Conservation (phyloP, 1,140 invertebrate genomes). For the Diachasmimorpha longicaudata region DNA sequence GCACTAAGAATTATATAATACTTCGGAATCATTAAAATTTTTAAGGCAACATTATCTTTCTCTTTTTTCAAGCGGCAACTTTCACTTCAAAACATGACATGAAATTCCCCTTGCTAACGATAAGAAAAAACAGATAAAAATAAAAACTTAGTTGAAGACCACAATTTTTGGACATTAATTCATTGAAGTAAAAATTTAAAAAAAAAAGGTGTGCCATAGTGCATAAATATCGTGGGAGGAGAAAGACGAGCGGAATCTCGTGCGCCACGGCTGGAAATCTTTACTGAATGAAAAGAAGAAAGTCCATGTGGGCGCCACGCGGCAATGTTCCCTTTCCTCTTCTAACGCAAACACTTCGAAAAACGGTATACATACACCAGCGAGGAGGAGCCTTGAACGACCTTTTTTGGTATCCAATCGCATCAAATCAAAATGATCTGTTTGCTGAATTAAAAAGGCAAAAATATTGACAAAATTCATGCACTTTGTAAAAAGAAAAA, state of each 20-base stretch:
- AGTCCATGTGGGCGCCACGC: constrained; percentile 10
- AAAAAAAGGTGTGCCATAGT: constrained; percentile 29
- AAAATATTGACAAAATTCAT: too few species aligned
- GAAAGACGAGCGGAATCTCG: constrained; percentile 38
- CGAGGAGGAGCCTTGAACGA: constrained; percentile 41
- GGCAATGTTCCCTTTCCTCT: not conserved
- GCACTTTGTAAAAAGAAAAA: too few species aligned
- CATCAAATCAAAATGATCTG: not conserved
- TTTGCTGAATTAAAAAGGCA: not conserved
- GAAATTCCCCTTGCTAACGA: not conserved
- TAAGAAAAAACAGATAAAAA: too few species aligned
- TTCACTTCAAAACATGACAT: too few species aligned
- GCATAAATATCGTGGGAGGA: constrained; percentile 8
- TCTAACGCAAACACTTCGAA: not conserved
- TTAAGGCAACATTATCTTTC: too few species aligned
- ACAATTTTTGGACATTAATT: not conserved
- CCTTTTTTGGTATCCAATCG: constrained; percentile 47
- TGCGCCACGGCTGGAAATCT: constrained; percentile 22
- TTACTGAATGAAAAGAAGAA: constrained; percentile 1
- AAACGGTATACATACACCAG: constrained; percentile 20
- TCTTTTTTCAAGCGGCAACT: too few species aligned
- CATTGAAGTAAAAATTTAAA: not conserved
- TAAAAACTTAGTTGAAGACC: too few species aligned
- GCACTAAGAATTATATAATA: too few species aligned
- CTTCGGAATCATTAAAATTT: too few species aligned